phyloP scores from a whole-genome alignment of 2,888 invertebrate genomes.

The Nomada ruficornis region DNA sequence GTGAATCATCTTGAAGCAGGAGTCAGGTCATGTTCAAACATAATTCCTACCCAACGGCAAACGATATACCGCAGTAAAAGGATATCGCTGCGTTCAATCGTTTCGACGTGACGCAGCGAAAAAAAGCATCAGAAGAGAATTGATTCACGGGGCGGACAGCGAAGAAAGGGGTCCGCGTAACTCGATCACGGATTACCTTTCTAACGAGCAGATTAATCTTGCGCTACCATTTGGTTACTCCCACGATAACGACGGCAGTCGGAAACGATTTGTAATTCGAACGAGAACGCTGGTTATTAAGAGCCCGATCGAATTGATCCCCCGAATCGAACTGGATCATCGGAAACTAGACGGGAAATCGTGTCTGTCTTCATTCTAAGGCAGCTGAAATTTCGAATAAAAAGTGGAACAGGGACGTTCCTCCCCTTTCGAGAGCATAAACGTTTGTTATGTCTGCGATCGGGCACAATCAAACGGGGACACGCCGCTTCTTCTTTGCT shows the following conservation, averaged over 20 bases:
- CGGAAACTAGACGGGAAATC: neutral
- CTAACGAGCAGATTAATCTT: conserved; percentile 45
- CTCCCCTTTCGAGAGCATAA: neutral
- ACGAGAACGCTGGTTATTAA: conserved; percentile 24
- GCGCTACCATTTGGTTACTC: conserved; percentile 26
- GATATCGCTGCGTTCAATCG: neutral
- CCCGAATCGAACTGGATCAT: neutral
- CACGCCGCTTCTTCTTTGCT: conserved; percentile 13
- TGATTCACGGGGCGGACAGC: neutral
- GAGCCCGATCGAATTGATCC: neutral
- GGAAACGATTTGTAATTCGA: conserved; percentile 36
- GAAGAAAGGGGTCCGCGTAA: conserved; percentile 22
- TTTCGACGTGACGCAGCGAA: neutral
- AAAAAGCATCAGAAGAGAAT: neutral
- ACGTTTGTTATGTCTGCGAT: conserved; percentile 42
- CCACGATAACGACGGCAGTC: neutral
- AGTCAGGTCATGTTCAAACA: too few species aligned
- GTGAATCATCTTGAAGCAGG: too few species aligned
- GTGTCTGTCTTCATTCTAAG: neutral
- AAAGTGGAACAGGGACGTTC: neutral
- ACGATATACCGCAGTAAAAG: too few species aligned
- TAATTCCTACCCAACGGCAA: too few species aligned
- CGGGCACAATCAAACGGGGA: conserved; percentile 36
- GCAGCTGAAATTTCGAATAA: neutral
- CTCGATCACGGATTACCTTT: conserved; percentile 38